Percentiles rank a stretch among this genome's conserved stretches.
phyloP scores from a whole-genome alignment of 2,113 vertebrate genomes.

The Pelusios castaneus region DNA sequence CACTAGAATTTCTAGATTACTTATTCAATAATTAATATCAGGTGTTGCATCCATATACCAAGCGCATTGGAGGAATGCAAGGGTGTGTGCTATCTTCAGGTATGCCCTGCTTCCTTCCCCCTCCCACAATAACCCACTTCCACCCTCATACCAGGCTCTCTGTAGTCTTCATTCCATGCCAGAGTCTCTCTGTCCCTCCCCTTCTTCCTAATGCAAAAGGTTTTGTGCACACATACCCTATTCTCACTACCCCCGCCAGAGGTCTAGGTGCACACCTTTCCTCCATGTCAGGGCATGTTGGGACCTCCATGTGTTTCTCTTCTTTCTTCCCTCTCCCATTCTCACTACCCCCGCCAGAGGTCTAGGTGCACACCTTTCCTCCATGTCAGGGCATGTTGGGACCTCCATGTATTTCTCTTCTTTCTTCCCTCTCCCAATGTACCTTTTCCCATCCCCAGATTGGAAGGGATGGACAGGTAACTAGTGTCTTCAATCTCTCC shows the following conservation, averaged over 20 bases:
- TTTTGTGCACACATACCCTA: neutral
- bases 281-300: neutral
- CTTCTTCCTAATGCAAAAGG: fast-evolving
- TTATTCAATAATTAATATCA: neutral
- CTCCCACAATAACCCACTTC: neutral
- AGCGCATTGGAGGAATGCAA: neutral
- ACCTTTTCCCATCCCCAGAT: neutral
- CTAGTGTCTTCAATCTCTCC: neutral
- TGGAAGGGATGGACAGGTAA: neutral
- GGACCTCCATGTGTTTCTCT: neutral
- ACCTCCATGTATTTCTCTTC: neutral
- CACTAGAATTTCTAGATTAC: neutral
- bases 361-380: neutral
- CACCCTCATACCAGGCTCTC: neutral
- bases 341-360: too few species aligned
- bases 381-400: too few species aligned
- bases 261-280: neutral
- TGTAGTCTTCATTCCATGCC: neutral
- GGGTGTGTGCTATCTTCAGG: neutral
- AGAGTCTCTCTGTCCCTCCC: neutral
- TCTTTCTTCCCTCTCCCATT: neutral
- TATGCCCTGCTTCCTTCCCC: neutral
- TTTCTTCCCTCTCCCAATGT: neutral
- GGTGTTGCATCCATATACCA: neutral
- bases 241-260: neutral